phyloP scores from a whole-genome alignment of 2,888 invertebrate species.

The Hedychridium roseum region DNA sequence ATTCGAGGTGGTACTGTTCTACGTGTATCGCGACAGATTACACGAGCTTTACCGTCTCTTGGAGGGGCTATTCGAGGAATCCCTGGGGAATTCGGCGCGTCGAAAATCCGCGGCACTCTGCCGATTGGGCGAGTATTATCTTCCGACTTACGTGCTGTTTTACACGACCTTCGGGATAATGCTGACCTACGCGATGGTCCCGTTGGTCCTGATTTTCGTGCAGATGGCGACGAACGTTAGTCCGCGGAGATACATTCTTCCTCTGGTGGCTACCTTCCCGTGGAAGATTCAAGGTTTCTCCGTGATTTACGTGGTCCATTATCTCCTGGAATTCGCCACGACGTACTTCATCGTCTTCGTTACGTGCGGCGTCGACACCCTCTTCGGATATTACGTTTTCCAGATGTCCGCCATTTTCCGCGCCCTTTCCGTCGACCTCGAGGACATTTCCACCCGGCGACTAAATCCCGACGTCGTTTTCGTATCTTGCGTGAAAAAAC shows the following conservation, averaged over 20 bases:
- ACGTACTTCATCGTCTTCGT: not conserved
- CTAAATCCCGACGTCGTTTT: too few relatives aligned
- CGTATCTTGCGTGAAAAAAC: slow-evolving; percentile 25
- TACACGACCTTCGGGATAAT: too few relatives aligned
- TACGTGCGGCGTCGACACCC: not conserved
- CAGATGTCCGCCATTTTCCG: too few relatives aligned
- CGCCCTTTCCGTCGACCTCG: too few relatives aligned
- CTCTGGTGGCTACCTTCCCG: not conserved
- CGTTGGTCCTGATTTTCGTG: not conserved
- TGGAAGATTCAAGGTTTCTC: not conserved
- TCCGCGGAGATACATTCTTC: not conserved
- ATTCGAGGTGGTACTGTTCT: slow-evolving; percentile 7
- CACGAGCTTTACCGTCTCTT: slow-evolving; percentile 5
- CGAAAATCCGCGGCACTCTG: not conserved
- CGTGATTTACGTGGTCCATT: not conserved
- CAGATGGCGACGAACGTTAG: not conserved
- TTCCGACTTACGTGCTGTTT: not conserved
- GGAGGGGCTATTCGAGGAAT: slow-evolving; percentile 8
- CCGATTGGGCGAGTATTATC: slow-evolving; percentile 6
- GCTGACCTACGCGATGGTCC: not conserved
- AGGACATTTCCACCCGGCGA: too few relatives aligned
- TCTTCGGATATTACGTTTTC: not conserved
- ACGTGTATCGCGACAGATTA: slow-evolving; percentile 9
- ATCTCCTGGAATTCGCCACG: not conserved
- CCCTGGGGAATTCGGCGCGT: not conserved